These are phyloP conservation scores for Cheirogaleus major DNA, from an alignment of 2,797 vertebrate species.

Conservation along the genomic window DNA sequence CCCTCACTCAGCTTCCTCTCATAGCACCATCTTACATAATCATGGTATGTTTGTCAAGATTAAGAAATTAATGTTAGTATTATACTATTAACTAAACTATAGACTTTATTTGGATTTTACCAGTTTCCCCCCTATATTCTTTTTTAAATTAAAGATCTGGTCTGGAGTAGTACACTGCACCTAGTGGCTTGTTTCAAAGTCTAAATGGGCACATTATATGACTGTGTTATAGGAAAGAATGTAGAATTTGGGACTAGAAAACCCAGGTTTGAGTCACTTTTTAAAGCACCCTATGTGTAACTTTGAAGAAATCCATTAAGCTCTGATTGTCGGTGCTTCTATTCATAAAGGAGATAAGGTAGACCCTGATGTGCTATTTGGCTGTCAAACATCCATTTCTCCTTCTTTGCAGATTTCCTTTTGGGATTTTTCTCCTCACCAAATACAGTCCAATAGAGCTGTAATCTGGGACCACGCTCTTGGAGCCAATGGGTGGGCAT, in stretches of 20 bases:
- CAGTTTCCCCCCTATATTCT: neutral
- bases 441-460: neutral
- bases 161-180: neutral
- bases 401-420: neutral
- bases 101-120: neutral
- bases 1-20: neutral
- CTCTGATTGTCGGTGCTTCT: neutral
- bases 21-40: neutral
- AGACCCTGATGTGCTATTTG: neutral
- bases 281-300: neutral
- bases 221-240: neutral
- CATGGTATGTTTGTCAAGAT: neutral
- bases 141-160: neutral
- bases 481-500: accelerated
- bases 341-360: neutral
- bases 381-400: neutral
- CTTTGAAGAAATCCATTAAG: neutral
- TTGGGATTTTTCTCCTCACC: neutral
- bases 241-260: neutral
- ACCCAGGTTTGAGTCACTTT: neutral
- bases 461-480: neutral
- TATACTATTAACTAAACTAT: neutral
- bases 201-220: neutral
- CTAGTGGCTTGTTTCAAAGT: neutral
- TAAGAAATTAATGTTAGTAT: neutral